Percentiles rank a stretch among this genome's conserved stretches.
Evolutionary conservation across 2,797 vertebrate species (phyloP).

Genomic region (Glyptemys insculpta): DNA sequence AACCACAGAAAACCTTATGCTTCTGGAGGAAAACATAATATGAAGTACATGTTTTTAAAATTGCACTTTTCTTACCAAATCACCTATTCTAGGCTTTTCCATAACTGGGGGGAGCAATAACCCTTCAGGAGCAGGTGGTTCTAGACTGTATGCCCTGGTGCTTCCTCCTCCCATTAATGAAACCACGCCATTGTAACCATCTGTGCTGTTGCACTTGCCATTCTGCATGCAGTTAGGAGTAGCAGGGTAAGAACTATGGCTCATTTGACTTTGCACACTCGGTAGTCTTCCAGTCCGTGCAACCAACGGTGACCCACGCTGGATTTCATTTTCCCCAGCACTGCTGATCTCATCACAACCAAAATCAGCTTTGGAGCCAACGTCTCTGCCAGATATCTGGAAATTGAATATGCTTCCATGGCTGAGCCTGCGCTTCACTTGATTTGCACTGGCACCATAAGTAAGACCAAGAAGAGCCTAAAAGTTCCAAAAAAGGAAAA

Average conservation of each 20-base stretch:
- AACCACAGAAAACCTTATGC: rapidly evolving
- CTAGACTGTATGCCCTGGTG: constrained; percentile 35
- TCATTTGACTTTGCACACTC: constrained; percentile 85
- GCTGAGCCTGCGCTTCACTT: constrained; percentile 69
- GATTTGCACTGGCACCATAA: neutral
- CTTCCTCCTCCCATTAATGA: constrained; percentile 44
- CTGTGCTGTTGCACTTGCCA: constrained; percentile 75
- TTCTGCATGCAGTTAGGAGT: constrained; percentile 77
- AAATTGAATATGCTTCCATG: constrained; percentile 79
- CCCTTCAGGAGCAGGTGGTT: constrained; percentile 45
- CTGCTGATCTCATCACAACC: constrained; percentile 83
- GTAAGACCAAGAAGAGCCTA: constrained; percentile 77
- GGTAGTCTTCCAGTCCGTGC: constrained; percentile 77
- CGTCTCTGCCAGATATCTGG: constrained; percentile 55
- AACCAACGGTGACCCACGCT: constrained; percentile 73
- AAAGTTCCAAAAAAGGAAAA: neutral
- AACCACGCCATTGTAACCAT: constrained; percentile 84
- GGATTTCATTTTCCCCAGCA: constrained; percentile 78
- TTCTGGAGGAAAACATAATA: rapidly evolving
- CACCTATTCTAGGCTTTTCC: constrained; percentile 78
- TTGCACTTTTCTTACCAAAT: constrained; percentile 28
- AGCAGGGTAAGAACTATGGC: constrained; percentile 81
- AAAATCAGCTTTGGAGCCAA: constrained; percentile 16
- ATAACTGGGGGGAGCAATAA: constrained; percentile 81
- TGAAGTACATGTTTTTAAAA: neutral